phyloP scores from a whole-genome alignment of 2,113 vertebrate genomes.

The Alethe castanea region DNA sequence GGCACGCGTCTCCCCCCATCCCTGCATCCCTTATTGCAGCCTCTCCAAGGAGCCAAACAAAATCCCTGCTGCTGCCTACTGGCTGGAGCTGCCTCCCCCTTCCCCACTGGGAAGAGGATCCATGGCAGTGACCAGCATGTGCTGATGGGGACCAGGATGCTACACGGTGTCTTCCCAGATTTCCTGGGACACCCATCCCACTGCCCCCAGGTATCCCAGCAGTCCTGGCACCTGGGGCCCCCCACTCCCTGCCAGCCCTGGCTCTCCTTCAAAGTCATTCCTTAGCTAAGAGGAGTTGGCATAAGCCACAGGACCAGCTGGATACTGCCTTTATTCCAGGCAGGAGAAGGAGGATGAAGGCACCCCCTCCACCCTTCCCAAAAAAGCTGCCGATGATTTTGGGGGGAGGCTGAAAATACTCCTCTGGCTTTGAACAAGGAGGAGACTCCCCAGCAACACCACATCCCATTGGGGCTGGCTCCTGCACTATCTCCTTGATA shows the following conservation, averaged over 20 bases:
- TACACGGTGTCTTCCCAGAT: not conserved
- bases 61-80: not conserved
- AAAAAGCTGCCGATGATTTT: accelerated
- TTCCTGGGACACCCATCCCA: not conserved
- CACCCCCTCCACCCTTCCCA: not conserved
- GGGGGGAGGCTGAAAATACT: not conserved
- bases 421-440: not conserved
- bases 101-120: not conserved
- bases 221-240: not conserved
- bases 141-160: not conserved
- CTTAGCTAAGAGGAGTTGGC: not conserved
- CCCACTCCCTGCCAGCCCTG: not conserved
- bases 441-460: not conserved
- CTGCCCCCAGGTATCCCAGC: not conserved
- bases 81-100: not conserved
- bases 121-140: not conserved
- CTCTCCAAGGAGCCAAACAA: not conserved
- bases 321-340: not conserved
- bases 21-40: not conserved
- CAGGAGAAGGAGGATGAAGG: not conserved
- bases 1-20: accelerated
- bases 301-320: constrained; percentile 23
- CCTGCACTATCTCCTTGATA: accelerated
- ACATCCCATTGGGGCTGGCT: not conserved
- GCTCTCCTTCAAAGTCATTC: constrained; percentile 41